Evolutionary conservation across 2,797 vertebrate species (phyloP), one percentile per base, ranked within the genome.

Genomic region (Phoxinus dragarum): DNA sequence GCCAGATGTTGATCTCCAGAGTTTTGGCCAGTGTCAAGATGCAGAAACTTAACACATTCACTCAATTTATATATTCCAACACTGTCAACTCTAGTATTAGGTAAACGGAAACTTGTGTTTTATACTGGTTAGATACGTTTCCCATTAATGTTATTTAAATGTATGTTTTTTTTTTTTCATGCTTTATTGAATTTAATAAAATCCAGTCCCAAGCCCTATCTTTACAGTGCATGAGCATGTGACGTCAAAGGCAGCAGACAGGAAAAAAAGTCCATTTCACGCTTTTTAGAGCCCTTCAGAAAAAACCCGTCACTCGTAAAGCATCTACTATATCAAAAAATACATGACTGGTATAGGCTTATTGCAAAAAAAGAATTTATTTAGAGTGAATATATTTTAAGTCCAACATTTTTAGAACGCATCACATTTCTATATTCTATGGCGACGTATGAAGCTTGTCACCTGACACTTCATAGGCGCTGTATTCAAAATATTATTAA

Each of bases 191-290:
- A 49, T 80, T 67, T 10, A 67, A 36, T 67, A 47, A 66, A 38
- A 31, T 7, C 78, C 47, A 49, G 42, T 16, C 31, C 6, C 42
- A 49, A 49, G 42, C 31, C 21, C 61, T 68, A 80, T 80, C 31
- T 80, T 68, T 49, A 31, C 42, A 80, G 42, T 3, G 5, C 38
- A 42, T 71, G 23, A 21, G 49, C 36, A 49, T 42, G 14, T 81
- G 67, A 72, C 23, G 36, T 72, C 80, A 69, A 81, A 81, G 34
- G 80, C 66, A 71, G 34, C 67, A 27, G 66, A 68, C 66, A 56
- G 79, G 77, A 69, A 81, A 69, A 69, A 69, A 81, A 54, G 9
- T 81, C 66, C 0, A 42, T 72, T 69, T 81, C 67, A 81, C 0
- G 44, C 79, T 69, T 38, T 81, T 81, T 68, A 69, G 40, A 69